Percentiles rank a stretch among this genome's conserved stretches.
These are phyloP conservation scores for Nothura maculosa DNA, from an alignment of 2,797 vertebrate genomes.

Conservation along the genomic window DNA sequence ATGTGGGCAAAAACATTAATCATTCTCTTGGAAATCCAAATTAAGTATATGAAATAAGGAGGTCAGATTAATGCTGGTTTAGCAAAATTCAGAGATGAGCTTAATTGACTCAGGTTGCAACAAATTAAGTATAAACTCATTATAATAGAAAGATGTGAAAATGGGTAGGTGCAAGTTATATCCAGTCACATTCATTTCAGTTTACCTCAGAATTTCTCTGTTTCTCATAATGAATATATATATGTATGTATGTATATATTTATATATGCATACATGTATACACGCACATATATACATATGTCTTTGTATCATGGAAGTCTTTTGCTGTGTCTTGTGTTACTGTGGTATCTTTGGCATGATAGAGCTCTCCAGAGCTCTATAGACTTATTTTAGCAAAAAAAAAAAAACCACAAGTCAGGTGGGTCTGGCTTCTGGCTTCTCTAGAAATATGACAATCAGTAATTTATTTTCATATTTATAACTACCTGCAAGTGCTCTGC, in stretches of 20 bases:
- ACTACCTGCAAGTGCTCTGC: background rate
- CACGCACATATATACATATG: too few species aligned
- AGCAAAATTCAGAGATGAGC: background rate
- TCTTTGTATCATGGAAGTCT: background rate
- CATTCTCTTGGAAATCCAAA: background rate
- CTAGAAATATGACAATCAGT: background rate
- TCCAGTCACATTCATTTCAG: background rate
- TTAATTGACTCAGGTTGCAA: background rate
- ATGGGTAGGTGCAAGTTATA: background rate
- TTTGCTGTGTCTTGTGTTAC: background rate
- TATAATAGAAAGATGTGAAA: fast-evolving
- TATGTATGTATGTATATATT: too few species aligned
- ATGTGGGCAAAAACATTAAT: background rate
- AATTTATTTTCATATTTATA: background rate
- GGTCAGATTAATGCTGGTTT: background rate
- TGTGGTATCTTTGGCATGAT: background rate
- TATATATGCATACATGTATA: background rate
- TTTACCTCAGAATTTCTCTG: background rate
- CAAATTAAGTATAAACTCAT: background rate
- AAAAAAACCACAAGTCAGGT: background rate
- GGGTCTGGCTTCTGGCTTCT: background rate
- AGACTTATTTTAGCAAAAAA: background rate
- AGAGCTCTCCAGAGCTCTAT: background rate
- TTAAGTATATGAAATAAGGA: background rate
- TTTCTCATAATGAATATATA: background rate